Conservation (phyloP, 2,888 invertebrate species). For the Caenorhabditis sinica region DNA sequence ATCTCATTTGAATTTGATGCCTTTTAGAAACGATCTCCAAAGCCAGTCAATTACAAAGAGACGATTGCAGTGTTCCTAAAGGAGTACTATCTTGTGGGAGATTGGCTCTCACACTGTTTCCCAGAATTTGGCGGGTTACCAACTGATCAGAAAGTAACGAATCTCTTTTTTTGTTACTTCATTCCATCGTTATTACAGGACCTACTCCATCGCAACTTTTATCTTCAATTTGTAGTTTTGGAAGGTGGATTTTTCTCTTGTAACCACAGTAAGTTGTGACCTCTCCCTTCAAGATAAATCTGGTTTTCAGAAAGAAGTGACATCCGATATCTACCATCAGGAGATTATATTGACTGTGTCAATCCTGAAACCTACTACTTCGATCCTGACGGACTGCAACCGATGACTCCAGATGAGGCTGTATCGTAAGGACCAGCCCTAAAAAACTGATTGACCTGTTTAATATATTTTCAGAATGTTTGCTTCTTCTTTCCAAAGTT, state of each 20-base stretch:
- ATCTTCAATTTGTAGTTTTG: conserved; percentile 68
- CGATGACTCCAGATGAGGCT: conserved; percentile 53
- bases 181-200: conserved; percentile 10
- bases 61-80: conserved; percentile 64
- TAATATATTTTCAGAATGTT: conserved; percentile 31
- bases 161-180: neutral
- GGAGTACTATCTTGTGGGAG: conserved; percentile 66
- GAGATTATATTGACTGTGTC: conserved; percentile 49
- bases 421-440: conserved; percentile 4
- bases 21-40: conserved; percentile 49
- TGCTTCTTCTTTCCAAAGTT: conserved; percentile 41
- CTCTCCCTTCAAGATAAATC: neutral
- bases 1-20: neutral
- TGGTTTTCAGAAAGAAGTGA: conserved; percentile 41
- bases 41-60: conserved; percentile 68
- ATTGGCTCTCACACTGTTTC: conserved; percentile 65
- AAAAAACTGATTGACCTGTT: neutral
- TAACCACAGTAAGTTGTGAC: conserved; percentile 36
- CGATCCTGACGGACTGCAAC: conserved; percentile 48
- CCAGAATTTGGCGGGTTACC: conserved; percentile 58
- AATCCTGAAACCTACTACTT: conserved; percentile 55
- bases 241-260: conserved; percentile 68
- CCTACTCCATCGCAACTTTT: conserved; percentile 66
- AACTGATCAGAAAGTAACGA: conserved; percentile 56
- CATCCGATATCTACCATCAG: conserved; percentile 50